Conservation (phyloP, 2,888 invertebrate genomes). For the Empis livida region DNA sequence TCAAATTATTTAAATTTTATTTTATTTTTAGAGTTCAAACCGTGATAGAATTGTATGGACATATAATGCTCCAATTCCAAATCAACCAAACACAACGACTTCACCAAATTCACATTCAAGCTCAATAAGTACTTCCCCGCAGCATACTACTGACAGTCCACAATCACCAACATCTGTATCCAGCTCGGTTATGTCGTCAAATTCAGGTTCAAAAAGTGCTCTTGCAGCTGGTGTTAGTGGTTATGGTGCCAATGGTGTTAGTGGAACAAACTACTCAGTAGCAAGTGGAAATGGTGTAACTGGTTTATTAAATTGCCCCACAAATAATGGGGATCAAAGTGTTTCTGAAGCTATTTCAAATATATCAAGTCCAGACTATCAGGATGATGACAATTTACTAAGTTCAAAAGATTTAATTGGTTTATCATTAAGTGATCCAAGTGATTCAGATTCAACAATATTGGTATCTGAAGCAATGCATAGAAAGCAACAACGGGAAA, state of each 20-base stretch:
- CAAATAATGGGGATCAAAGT: conserved; percentile 56
- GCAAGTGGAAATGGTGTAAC: conserved; percentile 15
- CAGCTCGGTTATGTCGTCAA: conserved; percentile 74
- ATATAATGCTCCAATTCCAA: conserved; percentile 64
- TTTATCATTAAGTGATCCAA: conserved; percentile 79
- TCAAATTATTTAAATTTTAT: neutral
- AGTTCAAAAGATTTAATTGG: conserved; percentile 63
- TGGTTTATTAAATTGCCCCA: conserved; percentile 29
- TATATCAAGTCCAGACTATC: conserved; percentile 81
- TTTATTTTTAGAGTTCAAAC: conserved; percentile 24
- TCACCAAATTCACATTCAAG: conserved; percentile 34
- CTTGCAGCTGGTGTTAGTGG: conserved; percentile 25
- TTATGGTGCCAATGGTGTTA: conserved; percentile 14
- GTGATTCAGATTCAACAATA: conserved; percentile 80
- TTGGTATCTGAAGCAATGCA: conserved; percentile 60
- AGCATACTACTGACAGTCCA: conserved; percentile 56
- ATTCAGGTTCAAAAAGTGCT: conserved; percentile 53
- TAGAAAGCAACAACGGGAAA: conserved; percentile 23
- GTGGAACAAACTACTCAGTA: conserved; percentile 11
- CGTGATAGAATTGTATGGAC: conserved; percentile 73
- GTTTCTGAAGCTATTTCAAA: conserved; percentile 78
- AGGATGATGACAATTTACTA: conserved; percentile 72
- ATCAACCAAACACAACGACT: conserved; percentile 35
- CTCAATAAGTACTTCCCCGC: conserved; percentile 37
- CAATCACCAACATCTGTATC: conserved; percentile 77